Percentiles rank a stretch among this genome's conserved stretches.
These are phyloP conservation scores for Ctenopoma kingsleyae DNA, from an alignment of 2,797 vertebrate species.

Conservation along the genomic window DNA sequence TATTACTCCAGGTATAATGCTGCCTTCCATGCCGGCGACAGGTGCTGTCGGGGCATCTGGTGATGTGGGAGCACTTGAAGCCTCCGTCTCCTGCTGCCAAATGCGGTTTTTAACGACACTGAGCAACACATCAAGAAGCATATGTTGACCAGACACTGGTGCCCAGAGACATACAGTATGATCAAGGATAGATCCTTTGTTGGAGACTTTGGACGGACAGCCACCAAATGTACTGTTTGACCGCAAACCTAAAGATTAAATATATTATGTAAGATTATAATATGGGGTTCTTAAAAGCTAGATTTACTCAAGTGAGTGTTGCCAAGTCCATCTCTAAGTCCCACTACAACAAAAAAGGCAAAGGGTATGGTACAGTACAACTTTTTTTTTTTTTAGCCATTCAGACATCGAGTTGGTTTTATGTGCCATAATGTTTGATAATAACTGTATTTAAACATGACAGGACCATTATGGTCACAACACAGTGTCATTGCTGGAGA, in stretches of 20 bases:
- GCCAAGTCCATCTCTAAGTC: not conserved
- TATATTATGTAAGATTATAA: not conserved
- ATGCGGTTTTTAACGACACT: slow-evolving; percentile 44
- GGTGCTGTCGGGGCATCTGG: slow-evolving; percentile 58
- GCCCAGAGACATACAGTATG: slow-evolving; percentile 27
- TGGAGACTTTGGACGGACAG: slow-evolving; percentile 13
- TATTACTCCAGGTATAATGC: slow-evolving; percentile 53
- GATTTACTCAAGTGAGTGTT: not conserved
- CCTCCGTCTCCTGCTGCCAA: slow-evolving; percentile 51
- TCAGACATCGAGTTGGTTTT: not conserved
- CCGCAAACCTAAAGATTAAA: not conserved
- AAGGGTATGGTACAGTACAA: not conserved
- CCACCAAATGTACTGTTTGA: slow-evolving; percentile 6
- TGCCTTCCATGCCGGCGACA: slow-evolving; percentile 34
- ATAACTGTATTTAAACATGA: slow-evolving; percentile 2
- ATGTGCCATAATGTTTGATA: not conserved
- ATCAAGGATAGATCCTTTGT: slow-evolving; percentile 23
- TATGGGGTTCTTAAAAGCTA: not conserved
- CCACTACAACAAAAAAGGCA: not conserved
- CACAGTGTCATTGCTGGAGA: not conserved
- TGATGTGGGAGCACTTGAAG: slow-evolving; percentile 55
- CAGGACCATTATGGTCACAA: not conserved
- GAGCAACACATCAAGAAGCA: slow-evolving; percentile 51
- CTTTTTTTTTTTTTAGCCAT: not conserved
- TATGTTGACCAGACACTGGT: slow-evolving; percentile 37